Conservation (phyloP, 2,797 vertebrate species). For the Chiroxiphia lanceolata region DNA sequence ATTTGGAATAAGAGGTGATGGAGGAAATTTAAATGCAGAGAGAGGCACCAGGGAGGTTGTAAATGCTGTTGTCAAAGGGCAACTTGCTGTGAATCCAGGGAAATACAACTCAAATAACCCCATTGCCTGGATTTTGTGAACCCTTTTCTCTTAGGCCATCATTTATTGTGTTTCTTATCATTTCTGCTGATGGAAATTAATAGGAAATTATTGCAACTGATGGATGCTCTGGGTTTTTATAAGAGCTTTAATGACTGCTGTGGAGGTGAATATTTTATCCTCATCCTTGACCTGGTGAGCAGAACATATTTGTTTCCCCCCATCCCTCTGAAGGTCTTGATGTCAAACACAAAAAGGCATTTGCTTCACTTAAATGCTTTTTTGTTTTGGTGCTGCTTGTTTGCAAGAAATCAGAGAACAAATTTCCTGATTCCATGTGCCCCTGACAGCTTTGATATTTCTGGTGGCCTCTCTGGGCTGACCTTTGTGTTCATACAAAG, state of each 20-base stretch:
- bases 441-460: not conserved
- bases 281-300: not conserved
- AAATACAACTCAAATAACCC: not conserved
- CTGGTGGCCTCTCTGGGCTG: not conserved
- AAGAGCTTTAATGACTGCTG: not conserved
- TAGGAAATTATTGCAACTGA: not conserved
- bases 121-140: not conserved
- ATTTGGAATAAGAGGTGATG: rapidly evolving
- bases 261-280: not conserved
- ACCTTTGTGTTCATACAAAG: not conserved
- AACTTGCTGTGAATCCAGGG: not conserved
- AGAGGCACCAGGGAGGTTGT: not conserved
- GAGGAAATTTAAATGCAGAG: rapidly evolving
- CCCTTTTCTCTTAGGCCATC: not conserved
- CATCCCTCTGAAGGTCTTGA: not conserved
- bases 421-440: constrained; percentile 6
- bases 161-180: not conserved
- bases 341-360: not conserved
- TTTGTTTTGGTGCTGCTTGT: not conserved
- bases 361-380: not conserved
- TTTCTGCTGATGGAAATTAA: not conserved
- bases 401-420: constrained; percentile 2
- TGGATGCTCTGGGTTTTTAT: not conserved
- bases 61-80: no score
- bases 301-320: not conserved